Conservation (phyloP, 2,888 invertebrate species). For the Diaphora mendica region DNA sequence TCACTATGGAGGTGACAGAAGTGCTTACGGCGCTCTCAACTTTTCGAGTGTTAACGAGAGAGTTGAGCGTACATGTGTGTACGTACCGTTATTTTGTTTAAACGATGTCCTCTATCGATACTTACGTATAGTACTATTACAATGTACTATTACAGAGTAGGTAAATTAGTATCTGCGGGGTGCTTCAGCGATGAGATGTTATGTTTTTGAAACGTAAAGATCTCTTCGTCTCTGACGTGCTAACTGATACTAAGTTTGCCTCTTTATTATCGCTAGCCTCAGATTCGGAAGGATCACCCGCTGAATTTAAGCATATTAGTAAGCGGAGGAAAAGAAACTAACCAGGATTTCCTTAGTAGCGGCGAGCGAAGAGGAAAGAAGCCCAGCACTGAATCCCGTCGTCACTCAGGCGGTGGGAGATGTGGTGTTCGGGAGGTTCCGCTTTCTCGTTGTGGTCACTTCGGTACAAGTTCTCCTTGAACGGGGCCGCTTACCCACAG, state of each 20-base stretch:
- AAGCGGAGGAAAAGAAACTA: conserved; percentile 50
- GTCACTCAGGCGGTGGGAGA: conserved; percentile 69
- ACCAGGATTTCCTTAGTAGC: conserved; percentile 42
- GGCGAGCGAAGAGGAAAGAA: conserved; percentile 74
- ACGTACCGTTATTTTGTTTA: background rate
- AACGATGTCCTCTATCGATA: background rate
- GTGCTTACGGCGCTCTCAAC: conserved; percentile 5
- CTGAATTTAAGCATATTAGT: conserved; percentile 87
- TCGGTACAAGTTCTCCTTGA: conserved; percentile 78
- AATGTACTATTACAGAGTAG: conserved; percentile 13
- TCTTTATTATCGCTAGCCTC: conserved; percentile 67
- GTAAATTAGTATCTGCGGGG: conserved; percentile 22
- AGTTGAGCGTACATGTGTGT: background rate
- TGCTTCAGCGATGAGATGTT: conserved; percentile 32
- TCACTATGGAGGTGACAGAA: background rate
- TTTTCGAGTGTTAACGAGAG: conserved; percentile 12
- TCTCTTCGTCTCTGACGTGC: conserved; percentile 34
- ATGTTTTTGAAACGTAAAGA: conserved; percentile 44
- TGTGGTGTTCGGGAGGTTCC: conserved; percentile 76
- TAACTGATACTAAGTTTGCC: conserved; percentile 53
- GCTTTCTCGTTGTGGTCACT: conserved; percentile 24
- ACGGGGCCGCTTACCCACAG: conserved; percentile 53
- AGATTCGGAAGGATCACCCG: conserved; percentile 73
- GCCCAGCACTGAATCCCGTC: conserved; percentile 86
- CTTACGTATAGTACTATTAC: conserved; percentile 13